These are phyloP conservation scores for Zelostemma sp. DNA, from an alignment of 1,140 invertebrate genomes.

Conservation along the genomic window DNA sequence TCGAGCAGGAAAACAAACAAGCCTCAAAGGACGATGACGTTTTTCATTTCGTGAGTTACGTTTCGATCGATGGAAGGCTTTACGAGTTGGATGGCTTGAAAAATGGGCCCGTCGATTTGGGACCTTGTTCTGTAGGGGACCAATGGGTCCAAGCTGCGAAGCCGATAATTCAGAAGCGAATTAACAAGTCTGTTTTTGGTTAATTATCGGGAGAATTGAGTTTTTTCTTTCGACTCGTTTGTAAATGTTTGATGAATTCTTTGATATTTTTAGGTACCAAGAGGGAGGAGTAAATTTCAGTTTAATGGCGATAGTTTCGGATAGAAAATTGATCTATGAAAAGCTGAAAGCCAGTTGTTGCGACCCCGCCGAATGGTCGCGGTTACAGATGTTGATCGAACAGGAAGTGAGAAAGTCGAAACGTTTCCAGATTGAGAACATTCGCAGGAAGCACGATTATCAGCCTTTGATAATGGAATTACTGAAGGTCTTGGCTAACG, in stretches of 20 bases:
- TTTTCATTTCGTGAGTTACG: constrained; percentile 97
- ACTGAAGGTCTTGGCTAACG: constrained; percentile 92
- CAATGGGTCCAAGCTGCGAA: constrained; percentile 94
- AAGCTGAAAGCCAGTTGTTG: constrained; percentile 81
- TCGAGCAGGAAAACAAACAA: constrained; percentile 91
- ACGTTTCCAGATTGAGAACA: constrained; percentile 91
- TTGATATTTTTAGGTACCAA: constrained; percentile 84
- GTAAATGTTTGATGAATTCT: too few species aligned
- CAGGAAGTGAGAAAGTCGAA: constrained; percentile 90
- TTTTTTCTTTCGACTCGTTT: not conserved
- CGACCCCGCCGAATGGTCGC: constrained; percentile 79
- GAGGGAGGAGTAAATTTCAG: constrained; percentile 99
- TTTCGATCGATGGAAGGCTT: constrained; percentile 93
- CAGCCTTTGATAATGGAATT: constrained; percentile 97
- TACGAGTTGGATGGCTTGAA: constrained; percentile 98
- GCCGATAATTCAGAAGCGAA: constrained; percentile 94
- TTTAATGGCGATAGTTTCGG: constrained; percentile 96
- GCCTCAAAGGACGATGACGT: constrained; percentile 94
- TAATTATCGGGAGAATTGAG: not conserved
- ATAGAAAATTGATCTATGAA: constrained; percentile 89
- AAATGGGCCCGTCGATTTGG: constrained; percentile 93
- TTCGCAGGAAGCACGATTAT: constrained; percentile 96
- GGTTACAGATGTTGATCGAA: constrained; percentile 82
- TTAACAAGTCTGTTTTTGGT: constrained; percentile 87
- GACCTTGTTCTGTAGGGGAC: constrained; percentile 80